phyloP scores from a whole-genome alignment of 2,797 vertebrate species.

The Danio kyathit region DNA sequence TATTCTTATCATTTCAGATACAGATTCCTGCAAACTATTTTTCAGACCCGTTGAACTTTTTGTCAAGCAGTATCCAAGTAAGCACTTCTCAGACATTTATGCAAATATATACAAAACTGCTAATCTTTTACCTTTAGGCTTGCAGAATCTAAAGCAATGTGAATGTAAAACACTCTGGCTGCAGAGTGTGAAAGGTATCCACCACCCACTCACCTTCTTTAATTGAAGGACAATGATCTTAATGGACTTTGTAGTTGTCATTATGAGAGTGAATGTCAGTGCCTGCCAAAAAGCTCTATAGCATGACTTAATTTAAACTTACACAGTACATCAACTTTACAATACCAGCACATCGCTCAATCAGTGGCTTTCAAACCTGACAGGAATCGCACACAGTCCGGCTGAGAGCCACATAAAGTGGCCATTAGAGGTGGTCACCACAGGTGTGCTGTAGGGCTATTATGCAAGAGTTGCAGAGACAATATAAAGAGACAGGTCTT shows the following conservation, averaged over 20 bases:
- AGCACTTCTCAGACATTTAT: not conserved
- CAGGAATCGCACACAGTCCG: slow-evolving; percentile 13
- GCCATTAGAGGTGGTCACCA: slow-evolving; percentile 17
- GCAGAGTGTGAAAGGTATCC: slow-evolving; percentile 14
- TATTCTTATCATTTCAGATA: no score
- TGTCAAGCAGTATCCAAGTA: not conserved
- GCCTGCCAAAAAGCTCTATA: not conserved
- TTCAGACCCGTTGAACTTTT: not conserved
- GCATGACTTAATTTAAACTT: slow-evolving; percentile 25
- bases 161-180: slow-evolving; percentile 14
- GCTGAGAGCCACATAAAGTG: slow-evolving; percentile 26
- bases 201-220: slow-evolving; percentile 29
- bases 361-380: slow-evolving; percentile 25
- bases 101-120: slow-evolving; percentile 10
- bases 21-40: no score
- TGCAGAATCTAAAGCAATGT: slow-evolving; percentile 22
- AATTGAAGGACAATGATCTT: slow-evolving; percentile 31
- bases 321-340: slow-evolving; percentile 4
- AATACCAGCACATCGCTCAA: not conserved
- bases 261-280: slow-evolving; percentile 12
- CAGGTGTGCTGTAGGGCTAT: slow-evolving; percentile 19
- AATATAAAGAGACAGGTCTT: slow-evolving; percentile 8
- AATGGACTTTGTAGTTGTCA: slow-evolving; percentile 8
- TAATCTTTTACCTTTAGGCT: not conserved
- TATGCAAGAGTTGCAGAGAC: slow-evolving; percentile 24